A percentile compares a stretch with the other conserved stretches of the same genome.
phyloP scores from a whole-genome alignment of 2,797 vertebrate species.

The Acridotheres tristis region DNA sequence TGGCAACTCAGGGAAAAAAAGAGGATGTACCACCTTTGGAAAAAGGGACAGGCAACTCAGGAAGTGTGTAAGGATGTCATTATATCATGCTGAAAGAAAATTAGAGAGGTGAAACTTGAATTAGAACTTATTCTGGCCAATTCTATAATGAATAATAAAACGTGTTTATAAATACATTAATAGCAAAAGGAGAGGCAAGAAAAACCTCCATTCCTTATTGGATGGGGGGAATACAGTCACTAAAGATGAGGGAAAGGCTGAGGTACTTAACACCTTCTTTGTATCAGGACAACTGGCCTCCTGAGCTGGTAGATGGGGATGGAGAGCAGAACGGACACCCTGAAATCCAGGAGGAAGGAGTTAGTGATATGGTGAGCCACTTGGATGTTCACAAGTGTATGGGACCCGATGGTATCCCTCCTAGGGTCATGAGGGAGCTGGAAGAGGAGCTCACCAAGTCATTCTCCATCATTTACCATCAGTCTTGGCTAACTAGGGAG shows the following conservation, averaged over 20 bases:
- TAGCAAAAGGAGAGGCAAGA: neutral
- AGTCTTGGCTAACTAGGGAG: neutral
- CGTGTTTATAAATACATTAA: neutral
- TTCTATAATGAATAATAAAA: neutral
- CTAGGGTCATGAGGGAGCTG: neutral
- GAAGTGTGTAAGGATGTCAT: neutral
- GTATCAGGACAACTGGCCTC: neutral
- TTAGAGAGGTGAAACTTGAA: neutral
- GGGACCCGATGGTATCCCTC: accelerated
- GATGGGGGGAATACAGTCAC: neutral
- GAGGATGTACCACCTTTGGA: neutral
- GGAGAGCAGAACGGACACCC: neutral
- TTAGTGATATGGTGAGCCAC: neutral
- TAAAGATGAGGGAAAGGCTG: neutral
- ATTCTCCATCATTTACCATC: neutral
- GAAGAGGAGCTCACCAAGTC: neutral
- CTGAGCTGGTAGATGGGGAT: neutral
- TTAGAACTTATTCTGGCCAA: no score
- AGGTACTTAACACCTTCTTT: neutral
- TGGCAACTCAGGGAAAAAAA: neutral
- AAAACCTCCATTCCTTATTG: neutral
- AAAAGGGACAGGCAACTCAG: neutral
- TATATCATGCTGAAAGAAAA: neutral
- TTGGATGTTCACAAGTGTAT: neutral
- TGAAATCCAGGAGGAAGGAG: neutral